Evolutionary conservation across 1,140 invertebrate species (phyloP).

Genomic region (Scaptomyza hsui): DNA sequence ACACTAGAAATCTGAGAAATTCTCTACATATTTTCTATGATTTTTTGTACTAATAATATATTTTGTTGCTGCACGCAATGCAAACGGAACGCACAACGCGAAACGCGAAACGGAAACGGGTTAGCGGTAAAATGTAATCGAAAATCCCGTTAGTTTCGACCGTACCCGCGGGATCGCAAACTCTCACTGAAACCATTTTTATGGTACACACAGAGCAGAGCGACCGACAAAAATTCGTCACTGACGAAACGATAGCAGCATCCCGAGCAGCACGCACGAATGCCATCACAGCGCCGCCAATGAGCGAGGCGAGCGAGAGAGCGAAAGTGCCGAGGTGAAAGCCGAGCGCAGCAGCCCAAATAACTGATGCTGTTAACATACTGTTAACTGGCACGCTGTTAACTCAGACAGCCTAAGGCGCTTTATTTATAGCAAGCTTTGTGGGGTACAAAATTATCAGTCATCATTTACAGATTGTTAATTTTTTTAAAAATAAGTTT

Average conservation of each 20-base stretch:
- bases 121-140: conserved; percentile 11
- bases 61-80: conserved; percentile 28
- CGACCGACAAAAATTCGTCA: conserved; percentile 23
- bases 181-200: conserved; percentile 83
- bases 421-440: conserved; percentile 42
- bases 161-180: conserved; percentile 84
- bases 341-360: conserved; percentile 47
- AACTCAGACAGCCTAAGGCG: neutral
- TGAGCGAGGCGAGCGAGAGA: conserved; percentile 40
- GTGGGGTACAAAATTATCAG: neutral
- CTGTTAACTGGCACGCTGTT: conserved; percentile 14
- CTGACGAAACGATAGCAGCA: conserved; percentile 37
- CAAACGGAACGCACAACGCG: conserved; percentile 37
- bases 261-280: conserved; percentile 38
- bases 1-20: conserved; percentile 13
- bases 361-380: conserved; percentile 6
- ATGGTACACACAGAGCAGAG: conserved; percentile 77
- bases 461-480: no score
- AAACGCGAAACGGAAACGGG: conserved; percentile 49
- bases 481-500: no score
- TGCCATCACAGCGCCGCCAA: conserved; percentile 17
- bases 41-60: conserved; percentile 10
- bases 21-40: conserved; percentile 25
- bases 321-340: conserved; percentile 23
- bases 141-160: conserved; percentile 82